phyloP scores from a whole-genome alignment of 2,888 invertebrate species.

The Sepiola atlantica region DNA sequence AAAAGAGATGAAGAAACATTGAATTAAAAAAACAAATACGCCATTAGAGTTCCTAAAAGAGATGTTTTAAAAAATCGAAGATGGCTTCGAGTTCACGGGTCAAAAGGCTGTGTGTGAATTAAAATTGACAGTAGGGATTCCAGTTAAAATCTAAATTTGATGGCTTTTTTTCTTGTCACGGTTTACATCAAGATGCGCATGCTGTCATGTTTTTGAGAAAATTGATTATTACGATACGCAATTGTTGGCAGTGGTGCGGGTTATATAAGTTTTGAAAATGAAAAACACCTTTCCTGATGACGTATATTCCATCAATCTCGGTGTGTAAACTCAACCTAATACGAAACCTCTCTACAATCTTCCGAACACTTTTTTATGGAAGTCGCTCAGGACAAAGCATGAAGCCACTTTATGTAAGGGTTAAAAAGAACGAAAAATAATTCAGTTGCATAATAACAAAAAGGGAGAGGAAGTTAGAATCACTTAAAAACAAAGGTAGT shows the following conservation, averaged over 20 bases:
- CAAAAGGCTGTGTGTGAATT: background rate
- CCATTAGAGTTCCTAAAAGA: too few species aligned
- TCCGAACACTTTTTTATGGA: too few species aligned
- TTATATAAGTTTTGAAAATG: background rate
- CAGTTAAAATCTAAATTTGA: background rate
- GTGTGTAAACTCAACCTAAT: too few species aligned
- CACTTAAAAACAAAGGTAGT: too few species aligned
- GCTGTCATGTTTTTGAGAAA: background rate
- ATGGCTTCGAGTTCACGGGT: background rate
- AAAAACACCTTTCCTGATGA: background rate
- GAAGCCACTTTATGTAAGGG: too few species aligned
- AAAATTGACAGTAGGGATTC: background rate
- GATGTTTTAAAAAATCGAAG: too few species aligned
- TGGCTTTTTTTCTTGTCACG: background rate
- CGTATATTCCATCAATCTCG: background rate
- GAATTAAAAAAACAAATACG: too few species aligned
- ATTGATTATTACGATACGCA: background rate
- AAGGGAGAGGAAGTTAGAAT: too few species aligned
- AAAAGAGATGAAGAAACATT: background rate
- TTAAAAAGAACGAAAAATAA: too few species aligned
- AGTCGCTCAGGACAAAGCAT: too few species aligned
- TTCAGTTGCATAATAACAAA: too few species aligned
- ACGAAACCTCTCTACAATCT: too few species aligned
- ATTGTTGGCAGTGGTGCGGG: background rate
- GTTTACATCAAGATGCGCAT: background rate